phyloP scores from a whole-genome alignment of 2,113 vertebrate species.

The Glaucomys volans region DNA sequence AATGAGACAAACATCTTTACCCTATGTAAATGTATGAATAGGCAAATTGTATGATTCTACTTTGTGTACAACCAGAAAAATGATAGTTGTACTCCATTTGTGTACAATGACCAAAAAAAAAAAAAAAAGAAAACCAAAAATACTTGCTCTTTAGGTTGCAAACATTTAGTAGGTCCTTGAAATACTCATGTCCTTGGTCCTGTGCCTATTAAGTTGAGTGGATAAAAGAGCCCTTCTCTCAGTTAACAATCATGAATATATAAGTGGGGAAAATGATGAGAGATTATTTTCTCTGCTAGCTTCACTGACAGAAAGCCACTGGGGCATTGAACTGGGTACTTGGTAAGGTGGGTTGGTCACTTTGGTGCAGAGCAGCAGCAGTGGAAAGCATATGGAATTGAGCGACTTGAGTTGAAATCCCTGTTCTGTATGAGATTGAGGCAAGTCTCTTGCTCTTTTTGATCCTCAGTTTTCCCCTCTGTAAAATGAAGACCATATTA shows the following conservation, averaged over 20 bases:
- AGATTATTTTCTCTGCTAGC: conserved; percentile 69
- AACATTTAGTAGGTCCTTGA: conserved; percentile 57
- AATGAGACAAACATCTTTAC: too few species aligned
- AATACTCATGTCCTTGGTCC: conserved; percentile 45
- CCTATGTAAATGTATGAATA: too few species aligned
- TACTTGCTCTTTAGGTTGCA: conserved; percentile 52
- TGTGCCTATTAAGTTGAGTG: conserved; percentile 58
- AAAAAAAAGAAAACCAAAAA: too few species aligned
- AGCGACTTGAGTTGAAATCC: background rate
- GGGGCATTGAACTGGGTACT: conserved; percentile 34
- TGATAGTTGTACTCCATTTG: too few species aligned
- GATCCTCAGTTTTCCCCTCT: conserved; percentile 55
- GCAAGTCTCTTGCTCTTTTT: conserved; percentile 29
- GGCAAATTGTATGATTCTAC: too few species aligned
- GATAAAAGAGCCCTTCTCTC: conserved; percentile 44
- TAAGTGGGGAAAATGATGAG: conserved; percentile 67
- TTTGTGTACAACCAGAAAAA: too few species aligned
- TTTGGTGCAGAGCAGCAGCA: conserved; percentile 17
- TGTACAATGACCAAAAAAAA: too few species aligned
- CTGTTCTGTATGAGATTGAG: background rate
- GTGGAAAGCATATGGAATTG: background rate
- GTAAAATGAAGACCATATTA: conserved; percentile 42
- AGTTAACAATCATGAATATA: conserved; percentile 72
- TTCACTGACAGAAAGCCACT: conserved; percentile 69
- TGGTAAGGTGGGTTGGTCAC: conserved; percentile 21